Percentiles rank a stretch among this genome's conserved stretches.
Conservation (phyloP, 2,888 invertebrate genomes). For the Melipona bicolor region DNA sequence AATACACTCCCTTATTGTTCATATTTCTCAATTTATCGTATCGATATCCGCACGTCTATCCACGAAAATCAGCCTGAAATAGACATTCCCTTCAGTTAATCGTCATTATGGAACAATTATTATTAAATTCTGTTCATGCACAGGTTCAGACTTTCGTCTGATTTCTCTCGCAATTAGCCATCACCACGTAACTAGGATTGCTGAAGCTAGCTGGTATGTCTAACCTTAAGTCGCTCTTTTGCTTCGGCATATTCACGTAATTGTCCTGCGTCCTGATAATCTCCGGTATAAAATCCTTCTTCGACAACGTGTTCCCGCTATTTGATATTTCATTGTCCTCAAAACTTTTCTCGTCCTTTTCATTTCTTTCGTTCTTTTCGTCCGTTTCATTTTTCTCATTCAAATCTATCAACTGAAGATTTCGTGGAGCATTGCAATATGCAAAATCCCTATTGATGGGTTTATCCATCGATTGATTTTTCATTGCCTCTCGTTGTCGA, state of each 20-base stretch:
- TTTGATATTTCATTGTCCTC: background rate
- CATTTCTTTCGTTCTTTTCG: conserved; percentile 38
- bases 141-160: conserved; percentile 36
- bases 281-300: conserved; percentile 73
- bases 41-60: background rate
- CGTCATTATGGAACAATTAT: background rate
- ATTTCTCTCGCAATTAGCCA: conserved; percentile 66
- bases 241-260: conserved; percentile 86
- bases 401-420: conserved; percentile 71
- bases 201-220: conserved; percentile 78
- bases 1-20: background rate
- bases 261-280: conserved; percentile 83
- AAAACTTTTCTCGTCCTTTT: conserved; percentile 19
- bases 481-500: conserved; percentile 72
- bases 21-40: background rate
- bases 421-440: conserved; percentile 78
- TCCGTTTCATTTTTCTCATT: conserved; percentile 40
- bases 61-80: background rate
- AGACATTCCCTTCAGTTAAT: conserved; percentile 1
- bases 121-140: background rate
- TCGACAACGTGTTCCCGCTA: conserved; percentile 18
- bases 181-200: conserved; percentile 83
- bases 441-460: conserved; percentile 70
- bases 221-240: conserved; percentile 82
- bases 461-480: conserved; percentile 50